Conservation (phyloP, 2,113 vertebrate genomes). For the Chamaetylas fuelleborni region DNA sequence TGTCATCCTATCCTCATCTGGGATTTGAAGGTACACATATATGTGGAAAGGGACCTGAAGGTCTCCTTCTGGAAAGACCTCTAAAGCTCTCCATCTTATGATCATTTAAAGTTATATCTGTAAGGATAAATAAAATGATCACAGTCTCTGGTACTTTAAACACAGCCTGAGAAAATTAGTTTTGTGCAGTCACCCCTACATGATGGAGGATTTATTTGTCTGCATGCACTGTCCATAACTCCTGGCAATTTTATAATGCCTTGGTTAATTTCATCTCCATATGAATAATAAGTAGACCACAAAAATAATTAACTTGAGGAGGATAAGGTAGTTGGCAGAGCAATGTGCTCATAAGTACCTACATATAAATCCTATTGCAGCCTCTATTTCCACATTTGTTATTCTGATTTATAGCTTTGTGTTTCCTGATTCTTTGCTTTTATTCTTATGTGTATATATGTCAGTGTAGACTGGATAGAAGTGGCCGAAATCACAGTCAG, state of each 20-base stretch:
- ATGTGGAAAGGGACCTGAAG: background rate
- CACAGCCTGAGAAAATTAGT: background rate
- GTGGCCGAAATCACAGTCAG: background rate
- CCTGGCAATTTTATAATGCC: background rate
- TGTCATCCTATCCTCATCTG: background rate
- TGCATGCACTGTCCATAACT: background rate
- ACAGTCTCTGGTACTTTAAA: background rate
- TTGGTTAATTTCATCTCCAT: background rate
- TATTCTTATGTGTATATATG: background rate
- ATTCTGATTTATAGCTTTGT: background rate
- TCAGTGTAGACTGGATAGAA: background rate
- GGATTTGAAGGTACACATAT: background rate
- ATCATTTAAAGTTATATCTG: background rate
- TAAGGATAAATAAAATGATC: background rate
- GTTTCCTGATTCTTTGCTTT: background rate
- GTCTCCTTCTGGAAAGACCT: background rate
- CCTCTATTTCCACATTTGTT: background rate
- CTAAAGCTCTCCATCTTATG: background rate
- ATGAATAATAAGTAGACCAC: background rate
- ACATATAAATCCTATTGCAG: background rate
- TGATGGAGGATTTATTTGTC: background rate
- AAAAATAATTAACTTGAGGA: background rate
- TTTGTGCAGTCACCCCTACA: background rate
- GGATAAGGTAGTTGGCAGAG: background rate
- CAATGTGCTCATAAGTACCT: background rate